A percentile compares a stretch with the other conserved stretches of the same genome.
Evolutionary conservation across 1,140 invertebrate species (phyloP).

Genomic region (Lucilia cuprina): DNA sequence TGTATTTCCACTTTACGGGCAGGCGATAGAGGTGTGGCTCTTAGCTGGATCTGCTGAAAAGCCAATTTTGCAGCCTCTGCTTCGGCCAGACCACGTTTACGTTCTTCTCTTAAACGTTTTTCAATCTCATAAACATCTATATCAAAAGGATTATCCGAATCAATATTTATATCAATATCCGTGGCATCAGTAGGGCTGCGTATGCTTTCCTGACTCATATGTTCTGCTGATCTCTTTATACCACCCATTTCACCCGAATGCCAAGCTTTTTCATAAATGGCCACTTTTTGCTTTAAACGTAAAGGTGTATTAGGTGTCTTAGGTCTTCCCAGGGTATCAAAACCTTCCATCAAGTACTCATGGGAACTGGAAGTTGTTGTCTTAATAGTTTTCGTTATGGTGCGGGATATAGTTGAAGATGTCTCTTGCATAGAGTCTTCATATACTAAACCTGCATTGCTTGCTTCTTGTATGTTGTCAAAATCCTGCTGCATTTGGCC

Average conservation of each 20-base stretch:
- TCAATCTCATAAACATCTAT: conserved; percentile 70
- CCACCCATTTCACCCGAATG: conserved; percentile 63
- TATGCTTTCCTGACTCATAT: not conserved
- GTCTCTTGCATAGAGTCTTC: conserved; percentile 52
- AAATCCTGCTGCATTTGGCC: conserved; percentile 10
- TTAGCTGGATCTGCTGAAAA: conserved; percentile 68
- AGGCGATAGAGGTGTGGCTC: conserved; percentile 65
- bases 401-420: conserved; percentile 52
- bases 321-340: not conserved
- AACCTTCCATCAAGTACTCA: conserved; percentile 24
- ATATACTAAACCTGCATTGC: conserved; percentile 18
- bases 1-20: conserved; percentile 56
- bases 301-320: conserved; percentile 63
- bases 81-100: conserved; percentile 64
- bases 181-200: not conserved
- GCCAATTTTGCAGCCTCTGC: conserved; percentile 66
- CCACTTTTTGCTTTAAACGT: conserved; percentile 73
- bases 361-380: conserved; percentile 20
- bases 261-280: conserved; percentile 81
- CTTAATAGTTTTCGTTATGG: conserved; percentile 53
- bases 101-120: conserved; percentile 66
- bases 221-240: conserved; percentile 14
- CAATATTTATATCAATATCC: conserved; percentile 1
- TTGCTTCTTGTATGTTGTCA: not conserved
- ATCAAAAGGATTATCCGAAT: conserved; percentile 44